Evolutionary conservation across 2,797 vertebrate genomes (phyloP), one percentile per base, ranked within the genome.

Genomic region (Hydrolagus colliei): DNA sequence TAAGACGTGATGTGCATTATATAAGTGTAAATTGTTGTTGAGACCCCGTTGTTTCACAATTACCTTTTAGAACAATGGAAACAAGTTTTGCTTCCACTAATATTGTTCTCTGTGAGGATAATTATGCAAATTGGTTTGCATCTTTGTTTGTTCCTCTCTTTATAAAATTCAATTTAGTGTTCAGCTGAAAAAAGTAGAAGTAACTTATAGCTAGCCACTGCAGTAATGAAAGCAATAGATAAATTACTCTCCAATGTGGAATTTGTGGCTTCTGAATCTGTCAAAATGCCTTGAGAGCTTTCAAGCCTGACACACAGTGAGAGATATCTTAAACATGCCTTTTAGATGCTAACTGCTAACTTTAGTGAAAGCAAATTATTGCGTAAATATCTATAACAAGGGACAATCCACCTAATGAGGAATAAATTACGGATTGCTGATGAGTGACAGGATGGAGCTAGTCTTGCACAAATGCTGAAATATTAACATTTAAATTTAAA

Each of bases 401-500:
- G n/a, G 32, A 71, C 79, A 84, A 84, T 84, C 79, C 79, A 52
- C 9, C 86, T 94, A 93, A 95, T 92, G 90, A 91, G 88, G 88
- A 92, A 90, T 90, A 93, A 94, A 94, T 93, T 92, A 91, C 89
- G 91, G 93, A 94, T 94, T 93, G 93, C 90, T 94, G 92, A 93
- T 88, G 90, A 93, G 91, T 93, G 93, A 93, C 93, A 92, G 91
- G 93, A 93, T 94, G 91, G 93, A 93, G 89, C 89, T 88, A 90
- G 86, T 92, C 89, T 91, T 91, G 87, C 90, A 92, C 89, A 92
- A 91, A 91, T 52, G 92, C 89, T 90, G 92, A 93, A 94, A 93
- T 92, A 94, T 94, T 94, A 94, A 89, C 90, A 95, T 95, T 95
- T 94, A 94, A 92, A 94, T 95, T 93, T 94, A 95, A 94, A 95